These are phyloP conservation scores for Rotaria socialis DNA, from an alignment of 2,888 invertebrate species.

Conservation along the genomic window DNA sequence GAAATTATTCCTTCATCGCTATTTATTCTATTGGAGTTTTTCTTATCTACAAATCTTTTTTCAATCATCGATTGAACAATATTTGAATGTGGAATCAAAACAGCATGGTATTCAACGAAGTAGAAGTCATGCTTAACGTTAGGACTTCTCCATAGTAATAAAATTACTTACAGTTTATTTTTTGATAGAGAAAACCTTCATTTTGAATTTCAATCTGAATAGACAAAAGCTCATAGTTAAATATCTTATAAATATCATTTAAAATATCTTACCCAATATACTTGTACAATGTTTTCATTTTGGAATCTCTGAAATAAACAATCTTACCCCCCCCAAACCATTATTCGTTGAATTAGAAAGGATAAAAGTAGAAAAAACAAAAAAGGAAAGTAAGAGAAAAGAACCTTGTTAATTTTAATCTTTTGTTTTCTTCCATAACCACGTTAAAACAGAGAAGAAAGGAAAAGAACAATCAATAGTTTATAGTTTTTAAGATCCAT, in stretches of 20 bases:
- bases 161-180: too few species aligned
- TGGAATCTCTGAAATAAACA: not conserved
- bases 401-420: not conserved
- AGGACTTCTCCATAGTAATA: too few species aligned
- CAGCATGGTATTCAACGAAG: too few species aligned
- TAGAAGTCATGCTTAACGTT: too few species aligned
- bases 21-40: too few species aligned
- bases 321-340: not conserved
- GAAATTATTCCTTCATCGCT: too few species aligned
- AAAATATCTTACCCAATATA: not conserved
- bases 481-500: not conserved
- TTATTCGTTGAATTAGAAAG: not conserved
- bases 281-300: not conserved
- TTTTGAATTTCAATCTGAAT: not conserved
- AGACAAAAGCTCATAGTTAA: not conserved
- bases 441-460: not conserved
- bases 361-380: not conserved
- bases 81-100: too few species aligned
- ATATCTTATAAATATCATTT: too few species aligned
- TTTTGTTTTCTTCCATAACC: not conserved
- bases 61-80: too few species aligned
- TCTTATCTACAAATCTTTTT: too few species aligned
- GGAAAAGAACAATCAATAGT: not conserved
- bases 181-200: too few species aligned
- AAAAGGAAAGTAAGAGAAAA: not conserved